These are phyloP conservation scores for Tinea semifulvella DNA, from an alignment of 2,888 invertebrate genomes.

Conservation along the genomic window DNA sequence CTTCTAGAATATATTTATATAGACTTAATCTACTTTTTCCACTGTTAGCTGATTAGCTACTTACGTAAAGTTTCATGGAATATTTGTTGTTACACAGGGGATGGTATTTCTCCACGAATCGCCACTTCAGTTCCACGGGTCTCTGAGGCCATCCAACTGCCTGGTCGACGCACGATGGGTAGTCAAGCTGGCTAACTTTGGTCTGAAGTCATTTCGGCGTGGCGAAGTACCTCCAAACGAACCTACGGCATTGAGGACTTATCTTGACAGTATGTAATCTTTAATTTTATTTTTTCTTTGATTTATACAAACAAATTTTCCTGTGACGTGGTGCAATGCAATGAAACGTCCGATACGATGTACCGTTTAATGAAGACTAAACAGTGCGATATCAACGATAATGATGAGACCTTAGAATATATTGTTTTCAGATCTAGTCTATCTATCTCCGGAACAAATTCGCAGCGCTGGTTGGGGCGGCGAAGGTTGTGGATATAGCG, in stretches of 20 bases:
- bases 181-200: conserved; percentile 91
- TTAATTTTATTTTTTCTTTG: background rate
- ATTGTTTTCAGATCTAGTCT: conserved; percentile 73
- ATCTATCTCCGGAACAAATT: conserved; percentile 83
- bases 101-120: conserved; percentile 92
- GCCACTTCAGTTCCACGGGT: conserved; percentile 86
- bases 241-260: conserved; percentile 66
- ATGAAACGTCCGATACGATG: too few species aligned
- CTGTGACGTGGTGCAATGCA: too few species aligned
- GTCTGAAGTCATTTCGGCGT: conserved; percentile 85
- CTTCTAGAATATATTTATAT: too few species aligned
- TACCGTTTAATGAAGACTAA: too few species aligned
- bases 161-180: conserved; percentile 96
- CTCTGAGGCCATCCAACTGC: conserved; percentile 90
- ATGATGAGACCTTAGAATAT: too few species aligned
- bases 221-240: conserved; percentile 75
- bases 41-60: too few species aligned
- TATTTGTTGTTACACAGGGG: conserved; percentile 70
- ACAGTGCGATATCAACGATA: too few species aligned
- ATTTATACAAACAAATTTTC: too few species aligned
- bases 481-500: conserved; percentile 27
- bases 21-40: too few species aligned
- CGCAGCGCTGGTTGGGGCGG: conserved; percentile 53
- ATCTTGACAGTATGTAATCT: conserved; percentile 72
- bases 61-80: too few species aligned